Percentiles rank a stretch among this genome's conserved stretches.
phyloP scores from a whole-genome alignment of 2,797 vertebrate genomes.

The Aselliscus stoliczkanus region DNA sequence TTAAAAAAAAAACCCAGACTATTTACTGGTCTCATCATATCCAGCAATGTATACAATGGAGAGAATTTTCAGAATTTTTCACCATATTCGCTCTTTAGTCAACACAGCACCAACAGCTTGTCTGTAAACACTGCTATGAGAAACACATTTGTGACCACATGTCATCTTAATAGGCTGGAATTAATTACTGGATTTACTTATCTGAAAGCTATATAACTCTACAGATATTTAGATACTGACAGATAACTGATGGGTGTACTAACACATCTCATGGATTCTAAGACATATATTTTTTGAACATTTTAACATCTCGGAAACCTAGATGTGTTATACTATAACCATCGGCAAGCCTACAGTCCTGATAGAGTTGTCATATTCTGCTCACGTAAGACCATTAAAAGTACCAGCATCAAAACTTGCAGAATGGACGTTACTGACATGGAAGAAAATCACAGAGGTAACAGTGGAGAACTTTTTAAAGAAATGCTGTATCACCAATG shows the following conservation, averaged over 20 bases:
- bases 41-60: neutral
- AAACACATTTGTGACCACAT: neutral
- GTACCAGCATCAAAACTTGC: neutral
- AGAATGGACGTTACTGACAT: neutral
- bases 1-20: neutral
- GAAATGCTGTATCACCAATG: neutral
- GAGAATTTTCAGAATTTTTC: neutral
- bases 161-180: neutral
- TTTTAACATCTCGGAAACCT: slow-evolving; percentile 16
- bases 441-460: neutral
- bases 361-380: neutral
- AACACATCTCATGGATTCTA: neutral
- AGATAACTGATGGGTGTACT: neutral
- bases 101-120: neutral
- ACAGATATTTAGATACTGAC: neutral
- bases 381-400: neutral
- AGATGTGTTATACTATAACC: neutral
- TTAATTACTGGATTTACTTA: slow-evolving; percentile 14
- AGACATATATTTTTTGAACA: neutral
- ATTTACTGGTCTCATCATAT: neutral
- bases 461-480: neutral
- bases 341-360: neutral
- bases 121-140: neutral
- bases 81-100: neutral
- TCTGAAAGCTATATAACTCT: neutral